Conservation (phyloP, 1,140 invertebrate species). For the Diorhabda elongata region DNA sequence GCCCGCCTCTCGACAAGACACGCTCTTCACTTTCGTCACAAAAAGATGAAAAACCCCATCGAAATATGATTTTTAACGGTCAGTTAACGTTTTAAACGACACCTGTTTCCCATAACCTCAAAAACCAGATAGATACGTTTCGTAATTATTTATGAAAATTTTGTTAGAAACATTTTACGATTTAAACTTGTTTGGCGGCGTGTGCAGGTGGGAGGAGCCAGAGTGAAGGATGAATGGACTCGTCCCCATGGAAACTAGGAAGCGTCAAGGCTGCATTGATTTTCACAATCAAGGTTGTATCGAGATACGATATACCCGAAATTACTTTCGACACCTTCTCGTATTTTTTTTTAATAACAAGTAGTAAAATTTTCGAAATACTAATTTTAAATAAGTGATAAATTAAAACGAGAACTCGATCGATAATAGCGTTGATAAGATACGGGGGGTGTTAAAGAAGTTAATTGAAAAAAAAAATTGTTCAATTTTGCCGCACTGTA, state of each 20-base stretch:
- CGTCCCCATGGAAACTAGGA: constrained; percentile 37
- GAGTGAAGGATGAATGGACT: constrained; percentile 41
- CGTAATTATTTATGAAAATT: background rate
- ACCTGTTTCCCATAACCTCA: background rate
- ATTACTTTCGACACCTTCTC: background rate
- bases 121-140: background rate
- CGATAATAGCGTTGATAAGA: too few relatives aligned
- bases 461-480: too few relatives aligned
- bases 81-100: too few relatives aligned
- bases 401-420: too few relatives aligned
- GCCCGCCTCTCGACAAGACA: constrained; percentile 15
- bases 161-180: constrained; percentile 1
- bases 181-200: constrained; percentile 3
- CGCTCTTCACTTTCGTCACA: too few relatives aligned
- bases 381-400: too few relatives aligned
- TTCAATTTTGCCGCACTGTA: too few relatives aligned
- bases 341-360: background rate
- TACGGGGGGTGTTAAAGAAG: too few relatives aligned
- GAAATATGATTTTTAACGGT: too few relatives aligned
- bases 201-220: constrained; percentile 30
- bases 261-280: constrained; percentile 44
- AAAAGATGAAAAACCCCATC: too few relatives aligned
- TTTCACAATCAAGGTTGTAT: constrained; percentile 40
- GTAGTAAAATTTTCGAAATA: background rate
- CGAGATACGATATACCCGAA: constrained; percentile 6